Conservation (phyloP, 2,888 invertebrate genomes). For the Tetranychus truncatus region DNA sequence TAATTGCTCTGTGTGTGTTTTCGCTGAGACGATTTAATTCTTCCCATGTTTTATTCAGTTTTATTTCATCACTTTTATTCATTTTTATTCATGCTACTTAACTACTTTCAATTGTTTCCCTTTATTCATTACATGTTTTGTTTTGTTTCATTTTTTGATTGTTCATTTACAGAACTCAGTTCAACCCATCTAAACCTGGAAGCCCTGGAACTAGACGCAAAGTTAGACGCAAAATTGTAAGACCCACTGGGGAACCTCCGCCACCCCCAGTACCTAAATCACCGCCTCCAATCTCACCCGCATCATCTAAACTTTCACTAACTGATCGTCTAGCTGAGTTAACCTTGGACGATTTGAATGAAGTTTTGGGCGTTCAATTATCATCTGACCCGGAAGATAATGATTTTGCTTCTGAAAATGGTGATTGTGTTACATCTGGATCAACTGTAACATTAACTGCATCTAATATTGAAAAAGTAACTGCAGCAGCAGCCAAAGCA, state of each 20-base stretch:
- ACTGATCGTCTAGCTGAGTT: not conserved
- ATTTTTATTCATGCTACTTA: not conserved
- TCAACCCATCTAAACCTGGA: not conserved
- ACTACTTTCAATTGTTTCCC: not conserved
- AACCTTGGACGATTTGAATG: slow-evolving; percentile 9
- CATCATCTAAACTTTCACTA: slow-evolving; percentile 1
- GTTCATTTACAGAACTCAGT: not conserved
- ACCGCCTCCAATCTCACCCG: slow-evolving; percentile 4
- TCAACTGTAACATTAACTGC: not conserved
- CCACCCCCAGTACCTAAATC: slow-evolving; percentile 9
- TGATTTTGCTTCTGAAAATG: not conserved
- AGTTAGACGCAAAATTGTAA: not conserved
- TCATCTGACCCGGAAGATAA: not conserved
- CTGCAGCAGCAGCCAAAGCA: no score
- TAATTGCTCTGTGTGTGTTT: not conserved
- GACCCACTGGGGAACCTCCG: not conserved
- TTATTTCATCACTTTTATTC: not conserved
- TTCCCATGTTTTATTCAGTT: no score
- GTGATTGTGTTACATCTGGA: not conserved
- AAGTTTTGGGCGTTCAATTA: not conserved
- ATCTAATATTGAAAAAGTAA: no score
- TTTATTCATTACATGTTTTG: not conserved
- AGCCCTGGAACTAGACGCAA: not conserved
- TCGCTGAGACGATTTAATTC: no score
- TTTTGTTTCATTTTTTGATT: not conserved